Conservation (phyloP, 2,888 invertebrate species). For the Trissolcus brochymenae region DNA sequence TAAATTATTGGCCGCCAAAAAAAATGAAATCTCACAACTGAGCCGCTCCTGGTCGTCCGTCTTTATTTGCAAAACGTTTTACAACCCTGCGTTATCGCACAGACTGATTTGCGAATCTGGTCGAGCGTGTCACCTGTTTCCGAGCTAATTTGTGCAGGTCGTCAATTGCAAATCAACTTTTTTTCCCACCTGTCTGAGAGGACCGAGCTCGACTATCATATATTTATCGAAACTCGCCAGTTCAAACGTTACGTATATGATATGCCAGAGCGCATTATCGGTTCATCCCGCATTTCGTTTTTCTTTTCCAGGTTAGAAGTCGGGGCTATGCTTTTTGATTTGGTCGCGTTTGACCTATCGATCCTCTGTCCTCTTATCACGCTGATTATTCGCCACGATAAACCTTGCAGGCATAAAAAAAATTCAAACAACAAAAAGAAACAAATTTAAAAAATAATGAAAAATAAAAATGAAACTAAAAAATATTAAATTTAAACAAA, state of each 20-base stretch:
- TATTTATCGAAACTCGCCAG: constrained; percentile 3
- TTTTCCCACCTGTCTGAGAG: not conserved
- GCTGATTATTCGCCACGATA: not conserved
- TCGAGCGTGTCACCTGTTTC: constrained; percentile 8
- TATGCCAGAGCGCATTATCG: not conserved
- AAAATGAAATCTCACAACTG: no score
- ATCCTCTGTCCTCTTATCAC: constrained; percentile 8
- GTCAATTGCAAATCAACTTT: not conserved
- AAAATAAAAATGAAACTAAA: no score
- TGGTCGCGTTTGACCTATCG: constrained; percentile 30
- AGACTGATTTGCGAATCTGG: constrained; percentile 26
- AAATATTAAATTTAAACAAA: no score
- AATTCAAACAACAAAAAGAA: no score
- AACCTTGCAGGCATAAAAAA: not conserved
- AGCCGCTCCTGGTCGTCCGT: constrained; percentile 32
- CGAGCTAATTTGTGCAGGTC: not conserved
- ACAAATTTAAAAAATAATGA: no score
- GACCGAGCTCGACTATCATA: not conserved
- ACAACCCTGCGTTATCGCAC: constrained; percentile 24
- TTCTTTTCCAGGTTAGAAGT: constrained; percentile 20
- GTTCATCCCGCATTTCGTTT: not conserved
- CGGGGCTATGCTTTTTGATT: constrained; percentile 12
- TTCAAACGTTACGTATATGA: not conserved
- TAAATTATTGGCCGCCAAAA: no score
- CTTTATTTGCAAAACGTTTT: constrained; percentile 49